Percentiles rank a stretch among this genome's conserved stretches.
Evolutionary conservation across 2,113 vertebrate species (phyloP).

Genomic region (Phrynosoma blainvillii): DNA sequence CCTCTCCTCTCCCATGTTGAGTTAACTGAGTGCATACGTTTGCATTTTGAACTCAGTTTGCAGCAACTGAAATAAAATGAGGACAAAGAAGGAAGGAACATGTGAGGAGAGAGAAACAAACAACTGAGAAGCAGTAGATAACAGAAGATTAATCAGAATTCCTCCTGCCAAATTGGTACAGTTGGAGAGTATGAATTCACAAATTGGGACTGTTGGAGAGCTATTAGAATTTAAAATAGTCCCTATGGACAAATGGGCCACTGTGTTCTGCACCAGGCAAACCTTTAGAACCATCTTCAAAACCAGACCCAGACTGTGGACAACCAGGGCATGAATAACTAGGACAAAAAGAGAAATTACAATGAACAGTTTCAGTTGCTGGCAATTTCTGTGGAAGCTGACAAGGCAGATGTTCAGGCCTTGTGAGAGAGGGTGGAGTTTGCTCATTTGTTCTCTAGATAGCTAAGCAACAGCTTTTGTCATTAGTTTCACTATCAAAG

Average conservation of each 20-base stretch:
- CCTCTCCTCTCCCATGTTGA: too few species aligned
- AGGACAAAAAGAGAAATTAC: background rate
- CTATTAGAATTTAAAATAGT: too few species aligned
- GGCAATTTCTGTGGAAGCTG: slow-evolving; percentile 41
- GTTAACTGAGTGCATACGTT: too few species aligned
- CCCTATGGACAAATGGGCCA: background rate
- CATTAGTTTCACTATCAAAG: slow-evolving; percentile 46
- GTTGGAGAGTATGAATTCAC: too few species aligned
- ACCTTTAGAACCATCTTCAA: background rate
- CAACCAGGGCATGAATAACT: background rate
- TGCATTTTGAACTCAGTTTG: too few species aligned
- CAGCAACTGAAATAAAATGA: too few species aligned
- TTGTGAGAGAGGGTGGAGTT: slow-evolving; percentile 50
- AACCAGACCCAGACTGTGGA: background rate
- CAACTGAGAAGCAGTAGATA: too few species aligned
- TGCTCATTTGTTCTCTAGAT: slow-evolving; percentile 46
- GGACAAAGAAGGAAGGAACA: too few species aligned
- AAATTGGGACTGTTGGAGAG: too few species aligned
- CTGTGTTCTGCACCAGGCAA: background rate
- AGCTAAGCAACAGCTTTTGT: slow-evolving; percentile 50
- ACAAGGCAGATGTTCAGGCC: slow-evolving; percentile 12
- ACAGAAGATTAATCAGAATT: too few species aligned
- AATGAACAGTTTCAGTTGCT: background rate
- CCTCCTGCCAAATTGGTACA: too few species aligned
- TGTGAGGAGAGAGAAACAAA: too few species aligned